These are phyloP conservation scores for Oceanites oceanicus DNA, from an alignment of 2,113 vertebrate genomes.

Conservation along the genomic window DNA sequence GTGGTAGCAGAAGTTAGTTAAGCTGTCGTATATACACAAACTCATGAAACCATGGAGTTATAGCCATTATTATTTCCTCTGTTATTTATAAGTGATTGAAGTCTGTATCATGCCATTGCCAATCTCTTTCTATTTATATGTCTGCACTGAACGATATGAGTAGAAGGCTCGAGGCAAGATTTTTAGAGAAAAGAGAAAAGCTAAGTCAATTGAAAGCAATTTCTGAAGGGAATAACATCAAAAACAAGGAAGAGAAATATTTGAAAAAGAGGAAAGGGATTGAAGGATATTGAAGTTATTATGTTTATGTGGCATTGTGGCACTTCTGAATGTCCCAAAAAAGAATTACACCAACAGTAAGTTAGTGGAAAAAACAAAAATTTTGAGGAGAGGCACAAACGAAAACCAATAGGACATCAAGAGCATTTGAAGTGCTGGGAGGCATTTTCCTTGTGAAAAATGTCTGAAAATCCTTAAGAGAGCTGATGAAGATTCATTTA, in stretches of 20 bases:
- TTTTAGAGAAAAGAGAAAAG: conserved; percentile 49
- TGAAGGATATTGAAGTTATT: conserved; percentile 46
- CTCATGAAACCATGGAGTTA: neutral
- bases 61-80: conserved; percentile 15
- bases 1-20: conserved; percentile 23
- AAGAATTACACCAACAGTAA: neutral
- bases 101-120: neutral
- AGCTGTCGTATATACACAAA: neutral
- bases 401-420: conserved; percentile 54
- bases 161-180: conserved; percentile 47
- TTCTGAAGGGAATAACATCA: conserved; percentile 65
- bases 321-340: conserved; percentile 41
- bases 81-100: conserved; percentile 26
- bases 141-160: conserved; percentile 48
- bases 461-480: conserved; percentile 23
- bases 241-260: conserved; percentile 43
- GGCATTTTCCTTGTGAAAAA: conserved; percentile 43
- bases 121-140: neutral
- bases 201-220: conserved; percentile 58
- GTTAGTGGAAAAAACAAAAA: conserved; percentile 31
- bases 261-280: conserved; percentile 26
- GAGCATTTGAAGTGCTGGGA: conserved; percentile 24
- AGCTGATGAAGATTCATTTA: conserved; percentile 31
- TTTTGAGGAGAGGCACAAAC: conserved; percentile 1
- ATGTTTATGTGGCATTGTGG: conserved; percentile 46